Conservation (phyloP, 2,113 vertebrate genomes). For the Chlorodrepanis virens region DNA sequence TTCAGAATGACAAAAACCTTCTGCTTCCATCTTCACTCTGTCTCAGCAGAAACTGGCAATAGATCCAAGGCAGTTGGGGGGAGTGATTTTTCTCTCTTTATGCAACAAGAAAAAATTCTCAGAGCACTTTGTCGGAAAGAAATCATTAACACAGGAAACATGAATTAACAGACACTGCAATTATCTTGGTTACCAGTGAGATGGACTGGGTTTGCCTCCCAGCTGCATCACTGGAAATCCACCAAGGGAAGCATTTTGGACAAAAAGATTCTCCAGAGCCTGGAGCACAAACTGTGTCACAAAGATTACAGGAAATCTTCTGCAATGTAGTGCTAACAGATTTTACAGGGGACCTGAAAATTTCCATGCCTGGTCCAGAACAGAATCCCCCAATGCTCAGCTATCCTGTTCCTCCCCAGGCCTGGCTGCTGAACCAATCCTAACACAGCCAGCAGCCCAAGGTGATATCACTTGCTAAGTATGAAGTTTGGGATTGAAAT, state of each 20-base stretch:
- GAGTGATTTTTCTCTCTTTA: not conserved
- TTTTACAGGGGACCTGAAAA: conserved; percentile 21
- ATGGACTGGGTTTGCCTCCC: not conserved
- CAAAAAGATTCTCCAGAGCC: not conserved
- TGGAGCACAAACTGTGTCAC: not conserved
- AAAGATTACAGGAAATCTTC: conserved; percentile 28
- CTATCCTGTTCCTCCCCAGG: not conserved
- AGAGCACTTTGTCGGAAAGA: not conserved
- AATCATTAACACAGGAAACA: conserved; percentile 41
- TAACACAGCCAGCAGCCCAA: conserved; percentile 7
- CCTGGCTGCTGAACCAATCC: conserved; percentile 18
- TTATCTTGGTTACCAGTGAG: not conserved
- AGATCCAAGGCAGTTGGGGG: not conserved
- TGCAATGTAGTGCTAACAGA: not conserved
- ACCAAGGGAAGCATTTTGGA: conserved; percentile 5
- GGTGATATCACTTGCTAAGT: conserved; percentile 53
- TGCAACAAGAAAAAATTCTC: not conserved
- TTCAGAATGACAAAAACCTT: conserved; percentile 16
- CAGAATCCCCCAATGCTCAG: not conserved
- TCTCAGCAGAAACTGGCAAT: not conserved
- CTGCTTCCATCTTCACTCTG: not conserved
- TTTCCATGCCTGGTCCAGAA: conserved; percentile 21
- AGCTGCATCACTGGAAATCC: conserved; percentile 4
- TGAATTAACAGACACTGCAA: conserved; percentile 5
- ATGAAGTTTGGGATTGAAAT: conserved; percentile 44